Percentiles rank a stretch among this genome's conserved stretches.
phyloP scores from a whole-genome alignment of 2,888 invertebrate species.

The Pyrrhosoma nymphula region DNA sequence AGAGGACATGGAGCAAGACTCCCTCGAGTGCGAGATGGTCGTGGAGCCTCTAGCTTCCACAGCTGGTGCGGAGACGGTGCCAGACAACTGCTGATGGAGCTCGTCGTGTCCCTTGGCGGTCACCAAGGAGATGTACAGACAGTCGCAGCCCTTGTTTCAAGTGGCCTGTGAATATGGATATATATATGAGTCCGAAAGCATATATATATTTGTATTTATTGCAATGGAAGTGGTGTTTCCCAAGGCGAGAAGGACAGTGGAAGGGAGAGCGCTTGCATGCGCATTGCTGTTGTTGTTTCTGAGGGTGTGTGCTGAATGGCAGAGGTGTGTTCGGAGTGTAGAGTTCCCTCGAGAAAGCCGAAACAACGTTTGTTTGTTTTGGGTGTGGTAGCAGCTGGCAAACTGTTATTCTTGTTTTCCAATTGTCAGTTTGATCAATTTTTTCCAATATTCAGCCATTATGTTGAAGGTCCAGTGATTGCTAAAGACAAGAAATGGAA shows the following conservation, averaged over 20 bases:
- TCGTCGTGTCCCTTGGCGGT: background rate
- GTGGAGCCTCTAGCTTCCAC: slow-evolving; percentile 42
- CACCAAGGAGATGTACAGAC: background rate
- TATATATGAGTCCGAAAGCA: background rate
- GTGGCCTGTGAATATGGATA: slow-evolving; percentile 12
- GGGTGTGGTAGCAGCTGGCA: background rate
- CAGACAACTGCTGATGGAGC: slow-evolving; percentile 20
- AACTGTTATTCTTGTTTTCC: background rate
- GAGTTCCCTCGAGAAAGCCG: background rate
- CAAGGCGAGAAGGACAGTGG: background rate
- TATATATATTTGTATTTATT: slow-evolving; percentile 26
- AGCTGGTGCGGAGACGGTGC: slow-evolving; percentile 13
- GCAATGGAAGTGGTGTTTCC: background rate
- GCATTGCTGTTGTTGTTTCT: background rate
- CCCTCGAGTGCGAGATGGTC: slow-evolving; percentile 26
- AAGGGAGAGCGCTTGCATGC: too few relatives aligned
- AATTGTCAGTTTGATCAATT: slow-evolving; percentile 7
- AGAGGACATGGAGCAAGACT: slow-evolving; percentile 75
- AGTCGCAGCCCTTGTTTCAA: background rate
- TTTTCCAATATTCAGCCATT: background rate
- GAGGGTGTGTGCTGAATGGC: background rate
- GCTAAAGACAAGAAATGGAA: background rate
- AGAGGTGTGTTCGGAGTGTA: background rate
- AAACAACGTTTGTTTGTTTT: background rate
- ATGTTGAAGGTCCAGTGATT: background rate